phyloP scores from a whole-genome alignment of 37 sponge, comb jelly and placozoan genomes.

The Ianthella basta region DNA sequence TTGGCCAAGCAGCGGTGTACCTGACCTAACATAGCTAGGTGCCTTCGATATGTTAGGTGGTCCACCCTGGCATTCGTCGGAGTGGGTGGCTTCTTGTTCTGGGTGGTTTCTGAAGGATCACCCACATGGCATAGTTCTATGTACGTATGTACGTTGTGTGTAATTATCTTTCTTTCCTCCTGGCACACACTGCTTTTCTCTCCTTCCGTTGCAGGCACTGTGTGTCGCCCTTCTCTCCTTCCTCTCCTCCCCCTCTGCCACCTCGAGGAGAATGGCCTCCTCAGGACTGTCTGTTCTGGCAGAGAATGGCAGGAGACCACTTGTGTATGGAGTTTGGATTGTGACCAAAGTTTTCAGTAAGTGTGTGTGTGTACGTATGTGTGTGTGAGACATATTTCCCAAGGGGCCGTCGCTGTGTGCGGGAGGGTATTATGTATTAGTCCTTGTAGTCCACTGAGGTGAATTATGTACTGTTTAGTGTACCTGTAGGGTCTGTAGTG shows the following conservation, averaged over 20 bases:
- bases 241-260: conserved; percentile 1
- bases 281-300: conserved; percentile 3
- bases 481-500: too few species aligned
- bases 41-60: too few species aligned
- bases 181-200: background rate
- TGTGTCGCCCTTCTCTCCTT: background rate
- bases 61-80: too few species aligned
- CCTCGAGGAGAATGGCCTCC: conserved; percentile 12
- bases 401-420: too few species aligned
- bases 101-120: too few species aligned
- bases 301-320: conserved; percentile 16
- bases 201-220: background rate
- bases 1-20: too few species aligned
- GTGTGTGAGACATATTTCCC: too few species aligned
- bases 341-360: conserved; percentile 6
- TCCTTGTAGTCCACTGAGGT: background rate
- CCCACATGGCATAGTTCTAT: too few species aligned
- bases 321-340: conserved; percentile 23
- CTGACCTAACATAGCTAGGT: too few species aligned
- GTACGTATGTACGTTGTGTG: too few species aligned
- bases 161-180: background rate
- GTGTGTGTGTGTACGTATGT: conserved; percentile 6
- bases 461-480: background rate
- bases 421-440: background rate
- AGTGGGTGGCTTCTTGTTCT: too few species aligned